Base-by-base conservation (phyloP, 2,113 vertebrate genomes). In the Columbina picui region DNA sequence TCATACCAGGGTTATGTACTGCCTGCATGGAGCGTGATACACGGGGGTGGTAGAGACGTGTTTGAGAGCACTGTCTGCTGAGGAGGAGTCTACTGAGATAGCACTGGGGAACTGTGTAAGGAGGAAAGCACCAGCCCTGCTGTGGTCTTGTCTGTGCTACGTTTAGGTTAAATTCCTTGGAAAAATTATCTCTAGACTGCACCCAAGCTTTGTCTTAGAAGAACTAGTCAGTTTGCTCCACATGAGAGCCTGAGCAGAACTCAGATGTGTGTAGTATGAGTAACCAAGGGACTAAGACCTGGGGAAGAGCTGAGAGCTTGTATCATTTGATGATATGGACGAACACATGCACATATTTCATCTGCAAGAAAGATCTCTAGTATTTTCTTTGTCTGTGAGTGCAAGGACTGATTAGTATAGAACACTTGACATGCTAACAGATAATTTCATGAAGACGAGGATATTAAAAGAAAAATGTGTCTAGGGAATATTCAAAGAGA, bases 401-500 rank as follows among this genome's bases (percentile, higher is more conserved):
- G 27, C 43, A 71, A 89, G 34, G 60, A 41, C 41, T 88, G 75
- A 76, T 73, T 73, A 85, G 65, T 85, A 83, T 90, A 83, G 63
- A 88, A 26, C 9, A 45, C 79, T 61, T 67, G 55, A 74, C 41
- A 83, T 65, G 89, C 30, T 68, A 82, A 52, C 15, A 70, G 56
- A 50, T 71, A 50, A 50, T 67, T 85, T 78, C 34, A 50, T 81
- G 74, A 79, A 49, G 77, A 71, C 17, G 52, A 79, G 30, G n/a
- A 45, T 90, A 53, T 90, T 90, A 7, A 63, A 74, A 93, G 50
- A 16, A 59, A 87, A 91, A 60, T 64, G 16, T 39, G 9, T 55
- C 73, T 56, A n/a, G 64, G 49, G 61, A 89, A 81, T 63, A 84
- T 78, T 84, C 69, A 78, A 64, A 63, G 93, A 81, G 56, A 89